A percentile compares a stretch with the other conserved stretches of the same genome.
Conservation (phyloP, 2,113 vertebrate species). For the Agapornis roseicollis region DNA sequence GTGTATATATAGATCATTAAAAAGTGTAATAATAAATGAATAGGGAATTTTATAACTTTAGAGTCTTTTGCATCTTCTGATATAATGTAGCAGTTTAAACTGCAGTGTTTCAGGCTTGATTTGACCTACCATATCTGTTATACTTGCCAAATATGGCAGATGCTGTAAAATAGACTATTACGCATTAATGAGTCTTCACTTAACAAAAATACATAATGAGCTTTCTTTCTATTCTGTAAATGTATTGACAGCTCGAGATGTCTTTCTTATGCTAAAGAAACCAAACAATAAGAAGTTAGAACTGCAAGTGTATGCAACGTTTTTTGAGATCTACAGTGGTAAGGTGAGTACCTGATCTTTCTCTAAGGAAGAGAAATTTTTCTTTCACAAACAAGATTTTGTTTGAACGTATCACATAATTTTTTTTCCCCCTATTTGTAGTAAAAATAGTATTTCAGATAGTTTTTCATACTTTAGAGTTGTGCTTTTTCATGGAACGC, state of each 20-base stretch:
- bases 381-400: not conserved
- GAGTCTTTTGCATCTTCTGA: not conserved
- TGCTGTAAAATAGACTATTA: not conserved
- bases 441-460: not conserved
- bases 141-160: not conserved
- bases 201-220: not conserved
- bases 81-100: not conserved
- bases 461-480: not conserved
- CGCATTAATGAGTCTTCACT: not conserved
- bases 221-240: conserved; percentile 36
- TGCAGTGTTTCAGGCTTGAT: not conserved
- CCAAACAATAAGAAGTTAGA: conserved; percentile 96
- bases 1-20: not conserved
- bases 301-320: conserved; percentile 95
- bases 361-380: not conserved
- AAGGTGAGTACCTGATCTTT: conserved; percentile 83
- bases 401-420: not conserved
- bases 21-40: not conserved
- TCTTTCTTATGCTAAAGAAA: conserved; percentile 97
- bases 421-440: not conserved
- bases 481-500: not conserved
- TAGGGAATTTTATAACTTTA: not conserved
- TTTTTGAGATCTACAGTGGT: conserved; percentile 99
- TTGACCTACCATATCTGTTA: not conserved
- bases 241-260: conserved; percentile 87